phyloP scores from a whole-genome alignment of 1,140 invertebrate genomes.

The Cecropterus lyciades region DNA sequence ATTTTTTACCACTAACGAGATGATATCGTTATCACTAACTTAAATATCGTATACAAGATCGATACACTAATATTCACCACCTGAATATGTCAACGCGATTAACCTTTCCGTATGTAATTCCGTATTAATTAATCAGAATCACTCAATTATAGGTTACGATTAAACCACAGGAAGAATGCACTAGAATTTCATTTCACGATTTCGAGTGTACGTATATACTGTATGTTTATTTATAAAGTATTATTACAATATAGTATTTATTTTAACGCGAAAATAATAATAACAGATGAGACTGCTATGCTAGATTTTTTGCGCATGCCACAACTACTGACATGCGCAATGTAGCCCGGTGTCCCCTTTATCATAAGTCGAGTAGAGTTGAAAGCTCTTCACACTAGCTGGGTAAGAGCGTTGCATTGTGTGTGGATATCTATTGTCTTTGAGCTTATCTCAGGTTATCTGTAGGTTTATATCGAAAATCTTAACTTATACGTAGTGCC shows the following conservation, averaged over 20 bases:
- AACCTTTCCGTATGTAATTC: not conserved
- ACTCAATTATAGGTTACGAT: not conserved
- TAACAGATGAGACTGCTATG: constrained; percentile 40
- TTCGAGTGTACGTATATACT: too few relatives aligned
- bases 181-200: too few relatives aligned
- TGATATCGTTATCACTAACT: too few relatives aligned
- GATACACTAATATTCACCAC: not conserved
- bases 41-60: too few relatives aligned
- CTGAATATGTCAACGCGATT: not conserved
- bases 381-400: not conserved
- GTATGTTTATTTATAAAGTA: constrained; percentile 8
- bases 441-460: not conserved
- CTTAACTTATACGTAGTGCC: too few relatives aligned
- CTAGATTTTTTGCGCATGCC: constrained; percentile 39
- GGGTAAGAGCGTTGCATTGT: not conserved
- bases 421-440: not conserved
- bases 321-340: constrained; percentile 33
- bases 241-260: constrained; percentile 17
- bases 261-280: constrained; percentile 42
- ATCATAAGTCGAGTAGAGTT: not conserved
- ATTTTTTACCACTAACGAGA: too few relatives aligned
- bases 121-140: not conserved
- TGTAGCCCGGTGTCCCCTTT: constrained; percentile 6
- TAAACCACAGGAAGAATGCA: too few relatives aligned
- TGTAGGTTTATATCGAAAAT: too few relatives aligned